Percentiles rank a stretch among this genome's conserved stretches.
phyloP scores from a whole-genome alignment of 2,888 invertebrate species.

The Tenthredo livida region DNA sequence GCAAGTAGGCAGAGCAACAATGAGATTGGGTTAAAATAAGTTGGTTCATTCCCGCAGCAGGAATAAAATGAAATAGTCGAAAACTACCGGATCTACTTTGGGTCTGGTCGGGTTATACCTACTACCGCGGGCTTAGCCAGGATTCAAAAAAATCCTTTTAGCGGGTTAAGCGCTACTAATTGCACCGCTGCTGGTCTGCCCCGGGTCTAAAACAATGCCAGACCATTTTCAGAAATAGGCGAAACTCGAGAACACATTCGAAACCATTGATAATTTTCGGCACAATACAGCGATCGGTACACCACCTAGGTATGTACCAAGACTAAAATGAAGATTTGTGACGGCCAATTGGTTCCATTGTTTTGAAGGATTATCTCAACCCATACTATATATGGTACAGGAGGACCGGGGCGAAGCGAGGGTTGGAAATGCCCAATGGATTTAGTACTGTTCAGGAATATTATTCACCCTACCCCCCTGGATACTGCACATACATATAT shows the following conservation, averaged over 20 bases:
- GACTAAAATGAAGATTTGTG: conserved; percentile 59
- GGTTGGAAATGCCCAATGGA: neutral
- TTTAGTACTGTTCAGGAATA: conserved; percentile 29
- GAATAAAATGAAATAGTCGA: neutral
- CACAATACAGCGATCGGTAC: conserved; percentile 5
- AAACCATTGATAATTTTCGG: conserved; percentile 12
- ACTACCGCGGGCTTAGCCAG: neutral
- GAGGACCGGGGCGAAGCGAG: neutral
- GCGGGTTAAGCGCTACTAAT: conserved; percentile 20
- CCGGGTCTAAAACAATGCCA: neutral
- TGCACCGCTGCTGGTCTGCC: neutral
- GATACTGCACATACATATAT: neutral
- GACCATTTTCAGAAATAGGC: neutral
- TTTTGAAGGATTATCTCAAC: conserved; percentile 56
- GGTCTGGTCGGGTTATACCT: neutral
- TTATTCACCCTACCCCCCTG: neutral
- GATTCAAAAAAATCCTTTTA: neutral
- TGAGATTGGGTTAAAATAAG: conserved; percentile 36
- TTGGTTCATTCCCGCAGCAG: neutral
- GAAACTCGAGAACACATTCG: conserved; percentile 13
- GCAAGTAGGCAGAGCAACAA: neutral
- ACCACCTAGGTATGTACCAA: neutral
- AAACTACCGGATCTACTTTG: neutral
- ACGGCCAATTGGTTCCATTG: conserved; percentile 64
- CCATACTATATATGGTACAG: neutral